Conservation (phyloP, 53 echinoderm and acorn worm species). For the Holothuria scabra region DNA sequence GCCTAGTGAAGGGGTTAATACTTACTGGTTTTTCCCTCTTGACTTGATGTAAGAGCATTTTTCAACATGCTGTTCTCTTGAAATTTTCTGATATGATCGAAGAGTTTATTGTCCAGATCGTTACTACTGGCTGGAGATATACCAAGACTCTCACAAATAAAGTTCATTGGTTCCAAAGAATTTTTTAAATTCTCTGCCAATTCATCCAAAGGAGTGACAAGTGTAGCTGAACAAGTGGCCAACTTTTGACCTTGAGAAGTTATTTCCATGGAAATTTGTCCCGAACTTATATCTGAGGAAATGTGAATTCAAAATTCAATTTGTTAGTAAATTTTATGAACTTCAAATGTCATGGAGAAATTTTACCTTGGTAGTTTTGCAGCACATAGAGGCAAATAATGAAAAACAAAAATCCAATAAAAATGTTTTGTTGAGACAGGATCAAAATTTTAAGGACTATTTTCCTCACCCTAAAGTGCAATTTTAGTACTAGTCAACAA, state of each 20-base stretch:
- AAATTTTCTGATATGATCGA: conserved; percentile 4
- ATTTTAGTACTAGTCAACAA: no score
- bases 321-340: no score
- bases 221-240: conserved; percentile 29
- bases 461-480: no score
- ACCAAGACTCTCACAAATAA: conserved; percentile 78
- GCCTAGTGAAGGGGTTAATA: no score
- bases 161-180: conserved; percentile 65
- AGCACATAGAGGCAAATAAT: no score
- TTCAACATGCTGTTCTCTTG: background rate
- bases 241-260: conserved; percentile 37
- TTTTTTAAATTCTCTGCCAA: conserved; percentile 58
- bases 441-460: no score
- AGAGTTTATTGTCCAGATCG: conserved; percentile 72
- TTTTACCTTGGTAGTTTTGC: no score
- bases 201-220: conserved; percentile 55
- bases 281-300: conserved; percentile 17
- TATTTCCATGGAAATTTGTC: conserved; percentile 19
- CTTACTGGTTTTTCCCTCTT: conserved; percentile 22
- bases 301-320: no score
- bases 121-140: conserved; percentile 75
- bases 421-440: no score
- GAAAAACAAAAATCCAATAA: no score
- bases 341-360: no score
- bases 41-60: conserved; percentile 36